These are phyloP conservation scores for Sphaerophoria rueppellii DNA, from an alignment of 2,888 invertebrate genomes.

Conservation along the genomic window DNA sequence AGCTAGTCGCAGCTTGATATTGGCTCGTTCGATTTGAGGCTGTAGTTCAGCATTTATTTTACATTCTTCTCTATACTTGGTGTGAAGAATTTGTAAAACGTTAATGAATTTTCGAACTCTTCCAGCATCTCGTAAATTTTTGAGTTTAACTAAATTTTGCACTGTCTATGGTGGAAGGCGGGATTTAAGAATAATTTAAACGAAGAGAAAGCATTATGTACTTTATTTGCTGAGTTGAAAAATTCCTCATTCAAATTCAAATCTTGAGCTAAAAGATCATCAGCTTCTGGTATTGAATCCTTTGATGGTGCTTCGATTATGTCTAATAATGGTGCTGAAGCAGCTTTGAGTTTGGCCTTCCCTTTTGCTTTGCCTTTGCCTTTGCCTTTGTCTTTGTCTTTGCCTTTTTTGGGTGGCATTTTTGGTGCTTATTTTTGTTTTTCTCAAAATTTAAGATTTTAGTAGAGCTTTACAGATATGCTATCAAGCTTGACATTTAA, in stretches of 20 bases:
- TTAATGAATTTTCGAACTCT: constrained; percentile 77
- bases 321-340: constrained; percentile 53
- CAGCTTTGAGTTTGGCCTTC: constrained; percentile 69
- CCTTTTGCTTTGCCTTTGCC: constrained; percentile 51
- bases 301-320: constrained; percentile 72
- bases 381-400: neutral
- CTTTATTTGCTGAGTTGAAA: constrained; percentile 75
- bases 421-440: no score
- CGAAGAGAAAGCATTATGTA: neutral
- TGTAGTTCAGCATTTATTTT: constrained; percentile 67
- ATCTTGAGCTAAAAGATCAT: constrained; percentile 77
- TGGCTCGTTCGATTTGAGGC: constrained; percentile 75
- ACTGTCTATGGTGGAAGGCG: constrained; percentile 72
- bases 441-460: no score
- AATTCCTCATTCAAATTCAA: constrained; percentile 77
- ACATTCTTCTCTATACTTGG: constrained; percentile 75
- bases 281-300: constrained; percentile 73
- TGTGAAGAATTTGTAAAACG: constrained; percentile 77
- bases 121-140: constrained; percentile 76
- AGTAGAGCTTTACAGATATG: no score
- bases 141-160: constrained; percentile 75
- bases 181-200: neutral
- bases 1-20: constrained; percentile 77
- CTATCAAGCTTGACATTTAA: no score
- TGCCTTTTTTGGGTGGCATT: no score